These are phyloP conservation scores for Cochlearius cochlearius DNA, from an alignment of 2,113 vertebrate species.

Conservation along the genomic window DNA sequence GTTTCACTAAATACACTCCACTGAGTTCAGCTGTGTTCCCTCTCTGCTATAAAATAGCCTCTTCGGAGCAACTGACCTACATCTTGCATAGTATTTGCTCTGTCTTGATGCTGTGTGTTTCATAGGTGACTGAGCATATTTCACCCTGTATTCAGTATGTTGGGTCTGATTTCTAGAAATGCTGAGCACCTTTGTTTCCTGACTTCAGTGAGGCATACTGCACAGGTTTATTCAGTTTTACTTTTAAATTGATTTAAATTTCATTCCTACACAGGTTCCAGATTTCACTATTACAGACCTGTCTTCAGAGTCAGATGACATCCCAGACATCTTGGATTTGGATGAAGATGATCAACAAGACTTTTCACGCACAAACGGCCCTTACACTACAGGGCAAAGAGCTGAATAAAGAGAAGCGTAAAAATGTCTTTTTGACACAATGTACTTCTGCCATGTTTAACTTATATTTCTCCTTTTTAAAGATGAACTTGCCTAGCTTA, in stretches of 20 bases:
- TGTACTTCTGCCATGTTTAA: slow-evolving; percentile 39
- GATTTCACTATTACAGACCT: slow-evolving; percentile 77
- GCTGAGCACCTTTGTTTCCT: background rate
- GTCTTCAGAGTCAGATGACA: slow-evolving; percentile 76
- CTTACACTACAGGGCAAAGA: slow-evolving; percentile 36
- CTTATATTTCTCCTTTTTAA: slow-evolving; percentile 27
- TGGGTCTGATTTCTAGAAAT: background rate
- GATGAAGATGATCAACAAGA: slow-evolving; percentile 71
- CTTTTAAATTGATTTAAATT: slow-evolving; percentile 44
- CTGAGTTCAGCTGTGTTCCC: background rate
- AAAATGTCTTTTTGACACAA: background rate
- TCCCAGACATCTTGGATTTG: slow-evolving; percentile 75
- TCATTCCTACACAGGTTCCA: slow-evolving; percentile 72
- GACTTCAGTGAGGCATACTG: background rate
- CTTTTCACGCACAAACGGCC: slow-evolving; percentile 63
- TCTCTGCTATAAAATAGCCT: background rate
- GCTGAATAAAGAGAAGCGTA: slow-evolving; percentile 37
- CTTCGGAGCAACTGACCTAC: background rate
- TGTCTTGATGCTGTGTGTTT: background rate
- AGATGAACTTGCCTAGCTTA: slow-evolving; percentile 41
- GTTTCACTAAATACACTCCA: background rate
- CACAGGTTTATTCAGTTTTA: background rate
- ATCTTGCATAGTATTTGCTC: background rate
- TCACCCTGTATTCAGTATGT: background rate
- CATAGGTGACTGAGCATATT: background rate